Percentiles rank a stretch among this genome's conserved stretches.
Evolutionary conservation across 2,888 invertebrate species (phyloP).

Genomic region (Cyaniris semiargus): DNA sequence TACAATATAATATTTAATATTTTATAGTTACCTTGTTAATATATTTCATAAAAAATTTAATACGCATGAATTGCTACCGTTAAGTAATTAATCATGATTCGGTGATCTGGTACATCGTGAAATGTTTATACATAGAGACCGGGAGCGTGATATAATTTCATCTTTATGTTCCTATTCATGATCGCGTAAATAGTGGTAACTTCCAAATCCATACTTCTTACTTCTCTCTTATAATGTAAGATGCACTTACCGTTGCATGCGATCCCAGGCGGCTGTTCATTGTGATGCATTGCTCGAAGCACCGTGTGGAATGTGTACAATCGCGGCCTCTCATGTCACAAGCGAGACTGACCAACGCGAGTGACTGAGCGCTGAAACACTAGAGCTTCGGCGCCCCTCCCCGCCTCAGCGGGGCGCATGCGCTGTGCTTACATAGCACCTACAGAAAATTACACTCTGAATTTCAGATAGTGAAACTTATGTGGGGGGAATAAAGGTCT

Average conservation of each 20-base stretch:
- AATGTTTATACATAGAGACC: not conserved
- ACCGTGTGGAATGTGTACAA: constrained; percentile 78
- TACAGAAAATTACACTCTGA: constrained; percentile 34
- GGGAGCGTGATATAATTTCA: constrained; percentile 5
- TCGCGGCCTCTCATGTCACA: constrained; percentile 81
- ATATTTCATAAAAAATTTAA: too few species aligned
- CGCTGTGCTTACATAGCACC: constrained; percentile 46
- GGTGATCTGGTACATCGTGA: not conserved
- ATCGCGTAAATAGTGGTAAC: not conserved
- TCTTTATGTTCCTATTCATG: not conserved
- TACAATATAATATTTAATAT: not conserved
- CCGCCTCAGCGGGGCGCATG: constrained; percentile 53
- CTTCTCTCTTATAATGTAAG: not conserved
- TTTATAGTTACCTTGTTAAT: too few species aligned
- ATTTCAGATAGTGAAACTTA: not conserved
- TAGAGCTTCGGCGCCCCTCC: constrained; percentile 54
- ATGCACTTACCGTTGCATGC: constrained; percentile 75
- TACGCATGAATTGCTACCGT: too few species aligned
- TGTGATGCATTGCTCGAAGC: constrained; percentile 85
- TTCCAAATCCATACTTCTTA: not conserved
- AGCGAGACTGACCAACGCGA: constrained; percentile 72
- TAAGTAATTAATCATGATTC: too few species aligned
- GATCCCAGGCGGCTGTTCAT: constrained; percentile 83
- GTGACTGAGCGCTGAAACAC: constrained; percentile 66
- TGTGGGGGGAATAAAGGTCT: not conserved